Percentiles rank a stretch among this genome's conserved stretches.
Evolutionary conservation across 2,797 vertebrate species (phyloP).

Genomic region (Anas flavirostris): DNA sequence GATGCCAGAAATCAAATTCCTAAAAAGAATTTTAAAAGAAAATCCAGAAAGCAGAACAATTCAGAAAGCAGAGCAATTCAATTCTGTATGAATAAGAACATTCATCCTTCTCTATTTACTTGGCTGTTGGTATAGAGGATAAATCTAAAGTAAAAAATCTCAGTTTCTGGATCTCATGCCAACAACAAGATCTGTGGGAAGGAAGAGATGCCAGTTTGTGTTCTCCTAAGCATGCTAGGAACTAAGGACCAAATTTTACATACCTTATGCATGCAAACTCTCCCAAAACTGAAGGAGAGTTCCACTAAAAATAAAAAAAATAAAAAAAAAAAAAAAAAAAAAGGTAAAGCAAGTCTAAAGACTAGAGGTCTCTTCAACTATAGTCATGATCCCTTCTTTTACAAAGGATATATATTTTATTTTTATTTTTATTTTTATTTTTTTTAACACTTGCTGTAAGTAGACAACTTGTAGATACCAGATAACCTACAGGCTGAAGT

Average conservation of each 20-base stretch:
- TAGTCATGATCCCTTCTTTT: neutral
- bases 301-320: neutral
- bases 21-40: neutral
- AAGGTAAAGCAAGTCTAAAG: neutral
- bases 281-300: neutral
- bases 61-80: conserved; percentile 26
- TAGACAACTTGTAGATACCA: neutral
- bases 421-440: neutral
- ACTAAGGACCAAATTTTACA: neutral
- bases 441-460: neutral
- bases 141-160: conserved; percentile 20
- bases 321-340: neutral
- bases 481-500: neutral
- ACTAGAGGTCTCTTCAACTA: neutral
- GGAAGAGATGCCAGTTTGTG: neutral
- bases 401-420: neutral
- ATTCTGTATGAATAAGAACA: conserved; percentile 24
- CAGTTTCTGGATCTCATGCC: neutral
- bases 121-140: neutral
- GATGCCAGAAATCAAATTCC: neutral
- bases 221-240: neutral
- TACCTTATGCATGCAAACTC: neutral
- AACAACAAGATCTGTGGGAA: conserved; percentile 12
- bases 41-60: conserved; percentile 7
- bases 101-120: conserved; percentile 42